phyloP scores from a whole-genome alignment of 1,140 invertebrate species.

The Aporrectodea caliginosa region DNA sequence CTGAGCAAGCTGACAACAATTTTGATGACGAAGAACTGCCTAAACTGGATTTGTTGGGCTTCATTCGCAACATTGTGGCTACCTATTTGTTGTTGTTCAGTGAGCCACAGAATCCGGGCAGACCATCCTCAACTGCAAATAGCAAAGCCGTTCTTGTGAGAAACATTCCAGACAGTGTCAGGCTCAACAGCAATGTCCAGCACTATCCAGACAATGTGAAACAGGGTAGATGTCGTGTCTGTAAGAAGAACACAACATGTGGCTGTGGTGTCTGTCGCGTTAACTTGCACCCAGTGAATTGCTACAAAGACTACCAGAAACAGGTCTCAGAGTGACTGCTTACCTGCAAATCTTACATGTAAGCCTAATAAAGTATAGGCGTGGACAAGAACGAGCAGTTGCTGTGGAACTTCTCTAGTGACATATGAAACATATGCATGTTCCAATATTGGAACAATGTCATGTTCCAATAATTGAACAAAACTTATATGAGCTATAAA shows the following conservation, averaged over 20 bases:
- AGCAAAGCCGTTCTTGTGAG: conserved; percentile 3
- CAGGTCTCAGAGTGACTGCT: too few species aligned
- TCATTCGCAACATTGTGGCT: conserved; percentile 7
- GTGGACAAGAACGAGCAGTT: too few species aligned
- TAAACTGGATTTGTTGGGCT: not conserved
- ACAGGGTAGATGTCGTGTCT: conserved; percentile 15
- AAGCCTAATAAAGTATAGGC: too few species aligned
- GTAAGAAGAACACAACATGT: conserved; percentile 5
- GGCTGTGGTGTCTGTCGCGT: not conserved
- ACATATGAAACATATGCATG: too few species aligned
- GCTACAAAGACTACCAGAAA: conserved; percentile 1
- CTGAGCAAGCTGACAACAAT: not conserved
- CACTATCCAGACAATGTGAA: conserved; percentile 13
- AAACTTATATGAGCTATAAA: not conserved
- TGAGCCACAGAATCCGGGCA: not conserved
- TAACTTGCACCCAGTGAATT: conserved; percentile 7
- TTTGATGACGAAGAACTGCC: not conserved
- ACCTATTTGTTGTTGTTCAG: not conserved
- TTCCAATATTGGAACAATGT: not conserved
- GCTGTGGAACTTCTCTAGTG: too few species aligned
- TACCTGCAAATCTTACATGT: too few species aligned
- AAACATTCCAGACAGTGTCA: not conserved
- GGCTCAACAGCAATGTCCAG: not conserved
- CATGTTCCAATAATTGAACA: conserved; percentile 15
- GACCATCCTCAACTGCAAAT: not conserved